A percentile compares a stretch with the other conserved stretches of the same genome.
Evolutionary conservation across 2,888 invertebrate species (phyloP).

Genomic region (Lissocephala sabroskyi): DNA sequence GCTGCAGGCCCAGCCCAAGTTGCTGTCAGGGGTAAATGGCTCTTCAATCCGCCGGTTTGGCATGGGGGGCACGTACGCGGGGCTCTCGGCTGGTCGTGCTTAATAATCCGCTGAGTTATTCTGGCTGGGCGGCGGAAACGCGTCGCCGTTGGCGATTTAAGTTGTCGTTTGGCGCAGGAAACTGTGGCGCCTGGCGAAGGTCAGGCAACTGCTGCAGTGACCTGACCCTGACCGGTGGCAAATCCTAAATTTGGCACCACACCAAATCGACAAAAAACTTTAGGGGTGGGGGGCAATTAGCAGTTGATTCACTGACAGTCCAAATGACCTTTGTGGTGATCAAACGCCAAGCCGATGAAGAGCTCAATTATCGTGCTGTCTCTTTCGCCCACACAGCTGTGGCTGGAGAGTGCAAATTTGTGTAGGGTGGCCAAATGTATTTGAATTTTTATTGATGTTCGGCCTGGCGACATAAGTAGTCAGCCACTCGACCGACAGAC

Average conservation of each 20-base stretch:
- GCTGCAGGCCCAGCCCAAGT: too few species aligned
- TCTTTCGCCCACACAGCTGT: too few species aligned
- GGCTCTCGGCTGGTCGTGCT: conserved; percentile 9
- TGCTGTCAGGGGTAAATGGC: not conserved
- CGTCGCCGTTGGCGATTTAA: conserved; percentile 27
- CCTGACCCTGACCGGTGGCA: conserved; percentile 6
- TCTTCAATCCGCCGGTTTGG: conserved; percentile 28
- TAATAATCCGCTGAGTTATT: not conserved
- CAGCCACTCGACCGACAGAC: too few species aligned
- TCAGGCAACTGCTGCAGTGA: conserved; percentile 26
- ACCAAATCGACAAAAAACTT: too few species aligned
- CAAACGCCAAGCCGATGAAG: conserved; percentile 22
- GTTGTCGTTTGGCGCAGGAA: conserved; percentile 32
- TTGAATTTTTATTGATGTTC: conserved; percentile 51
- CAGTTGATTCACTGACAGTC: too few species aligned
- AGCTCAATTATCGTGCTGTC: too few species aligned
- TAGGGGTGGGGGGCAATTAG: too few species aligned
- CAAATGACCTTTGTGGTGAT: conserved; percentile 25
- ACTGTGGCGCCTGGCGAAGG: conserved; percentile 2
- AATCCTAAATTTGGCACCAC: conserved; percentile 27
- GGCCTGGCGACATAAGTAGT: conserved; percentile 48
- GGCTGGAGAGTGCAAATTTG: too few species aligned
- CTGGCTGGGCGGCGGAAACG: conserved; percentile 34
- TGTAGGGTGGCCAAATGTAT: conserved; percentile 51
- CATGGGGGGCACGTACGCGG: conserved; percentile 40